phyloP scores from a whole-genome alignment of 2,797 vertebrate genomes.

The Sebastes oblongus region DNA sequence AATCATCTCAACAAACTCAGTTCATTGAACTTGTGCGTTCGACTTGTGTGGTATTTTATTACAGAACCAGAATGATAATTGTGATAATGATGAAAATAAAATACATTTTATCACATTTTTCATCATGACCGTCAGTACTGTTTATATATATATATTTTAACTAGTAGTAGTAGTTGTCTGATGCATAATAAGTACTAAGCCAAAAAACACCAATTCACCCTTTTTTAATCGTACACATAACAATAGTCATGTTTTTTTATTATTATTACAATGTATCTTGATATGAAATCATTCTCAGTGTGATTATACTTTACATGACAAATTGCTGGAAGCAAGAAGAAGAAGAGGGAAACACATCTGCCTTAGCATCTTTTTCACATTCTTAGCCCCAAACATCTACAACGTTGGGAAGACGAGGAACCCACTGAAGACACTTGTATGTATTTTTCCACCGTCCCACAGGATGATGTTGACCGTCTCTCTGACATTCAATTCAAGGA shows the following conservation, averaged over 20 bases:
- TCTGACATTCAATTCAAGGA: constrained; percentile 1
- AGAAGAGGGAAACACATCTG: no score
- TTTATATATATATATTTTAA: neutral
- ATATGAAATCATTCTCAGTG: no score
- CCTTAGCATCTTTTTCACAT: no score
- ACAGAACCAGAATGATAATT: neutral
- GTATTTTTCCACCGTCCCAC: neutral
- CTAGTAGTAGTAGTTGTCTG: neutral
- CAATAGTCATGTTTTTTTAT: no score
- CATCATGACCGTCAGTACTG: neutral
- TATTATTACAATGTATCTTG: no score
- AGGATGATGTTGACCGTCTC: constrained; percentile 1
- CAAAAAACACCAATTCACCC: neutral
- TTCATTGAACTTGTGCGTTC: neutral
- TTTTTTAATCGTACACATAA: no score
- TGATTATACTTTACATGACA: neutral
- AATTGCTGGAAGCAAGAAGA: neutral
- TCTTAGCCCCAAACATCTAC: neutral
- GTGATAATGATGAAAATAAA: neutral
- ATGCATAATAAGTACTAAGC: neutral
- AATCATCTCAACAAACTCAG: neutral
- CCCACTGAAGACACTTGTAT: constrained; percentile 15
- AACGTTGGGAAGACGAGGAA: constrained; percentile 14
- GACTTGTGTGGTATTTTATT: neutral
- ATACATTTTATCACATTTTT: neutral